A percentile compares a stretch with the other conserved stretches of the same genome.
Evolutionary conservation across 2,797 vertebrate species (phyloP).

Genomic region (Echeneis naucrates): DNA sequence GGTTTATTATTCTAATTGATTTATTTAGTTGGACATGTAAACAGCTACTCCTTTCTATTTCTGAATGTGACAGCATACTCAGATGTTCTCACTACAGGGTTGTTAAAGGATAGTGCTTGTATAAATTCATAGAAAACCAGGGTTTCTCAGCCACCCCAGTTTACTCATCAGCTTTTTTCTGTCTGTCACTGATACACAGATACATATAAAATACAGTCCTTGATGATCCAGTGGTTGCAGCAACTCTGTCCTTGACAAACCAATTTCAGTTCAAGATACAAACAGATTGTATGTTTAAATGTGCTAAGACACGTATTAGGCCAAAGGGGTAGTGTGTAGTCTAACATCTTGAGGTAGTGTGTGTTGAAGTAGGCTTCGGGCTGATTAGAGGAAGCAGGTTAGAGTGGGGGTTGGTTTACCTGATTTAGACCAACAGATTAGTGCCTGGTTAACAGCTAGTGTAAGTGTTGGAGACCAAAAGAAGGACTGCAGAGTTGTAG

Average conservation of each 20-base stretch:
- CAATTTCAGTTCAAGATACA: slow-evolving; percentile 24
- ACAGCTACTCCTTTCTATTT: background rate
- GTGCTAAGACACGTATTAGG: slow-evolving; percentile 50
- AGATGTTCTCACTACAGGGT: background rate
- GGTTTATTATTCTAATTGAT: background rate
- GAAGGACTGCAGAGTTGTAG: slow-evolving; percentile 31
- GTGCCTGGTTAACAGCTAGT: slow-evolving; percentile 49
- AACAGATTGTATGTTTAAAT: slow-evolving; percentile 53
- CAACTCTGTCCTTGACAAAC: slow-evolving; percentile 15
- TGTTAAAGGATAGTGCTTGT: too few species aligned
- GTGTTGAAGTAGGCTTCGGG: slow-evolving; percentile 64
- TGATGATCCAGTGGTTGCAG: slow-evolving; percentile 2
- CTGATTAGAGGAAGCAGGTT: slow-evolving; percentile 78
- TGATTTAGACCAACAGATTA: slow-evolving; percentile 75
- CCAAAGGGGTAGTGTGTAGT: slow-evolving; percentile 44
- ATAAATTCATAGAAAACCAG: background rate
- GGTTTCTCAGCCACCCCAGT: background rate
- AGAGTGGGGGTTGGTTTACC: slow-evolving; percentile 70
- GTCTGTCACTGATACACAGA: background rate
- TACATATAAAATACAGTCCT: background rate
- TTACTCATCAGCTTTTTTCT: background rate
- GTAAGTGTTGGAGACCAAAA: slow-evolving; percentile 43
- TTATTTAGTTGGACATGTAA: background rate
- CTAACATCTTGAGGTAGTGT: slow-evolving; percentile 64
- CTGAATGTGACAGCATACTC: background rate